Evolutionary conservation across 2,113 vertebrate genomes (phyloP).

Genomic region (Coracopsis vasa): DNA sequence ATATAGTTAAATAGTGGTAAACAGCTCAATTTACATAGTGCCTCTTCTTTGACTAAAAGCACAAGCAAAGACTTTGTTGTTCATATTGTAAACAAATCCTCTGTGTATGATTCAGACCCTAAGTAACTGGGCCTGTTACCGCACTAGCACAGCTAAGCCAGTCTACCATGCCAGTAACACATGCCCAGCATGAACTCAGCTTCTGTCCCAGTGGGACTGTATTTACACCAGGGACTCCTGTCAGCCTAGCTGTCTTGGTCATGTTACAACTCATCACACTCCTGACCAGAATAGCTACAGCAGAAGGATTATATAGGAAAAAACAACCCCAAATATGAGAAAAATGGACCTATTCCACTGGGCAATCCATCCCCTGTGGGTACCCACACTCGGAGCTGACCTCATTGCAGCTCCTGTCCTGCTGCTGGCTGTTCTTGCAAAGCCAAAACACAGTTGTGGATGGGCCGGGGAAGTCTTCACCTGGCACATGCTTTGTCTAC

Average conservation of each 20-base stretch:
- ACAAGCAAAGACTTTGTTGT: constrained; percentile 48
- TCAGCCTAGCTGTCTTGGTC: background rate
- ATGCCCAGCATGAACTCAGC: background rate
- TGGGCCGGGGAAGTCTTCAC: background rate
- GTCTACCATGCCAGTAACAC: background rate
- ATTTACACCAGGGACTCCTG: background rate
- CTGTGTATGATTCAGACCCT: constrained; percentile 15
- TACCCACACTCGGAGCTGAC: background rate
- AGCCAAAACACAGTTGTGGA: background rate
- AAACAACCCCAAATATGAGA: background rate
- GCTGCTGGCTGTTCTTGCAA: background rate
- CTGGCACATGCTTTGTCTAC: background rate
- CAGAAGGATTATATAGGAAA: background rate
- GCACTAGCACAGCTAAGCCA: background rate
- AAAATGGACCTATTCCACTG: background rate
- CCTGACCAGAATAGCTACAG: background rate
- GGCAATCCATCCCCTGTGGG: background rate
- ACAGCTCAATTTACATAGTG: constrained; percentile 4
- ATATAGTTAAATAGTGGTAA: constrained; percentile 44
- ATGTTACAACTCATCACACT: background rate
- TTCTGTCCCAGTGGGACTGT: background rate
- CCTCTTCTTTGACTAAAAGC: constrained; percentile 21
- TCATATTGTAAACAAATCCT: constrained; percentile 40
- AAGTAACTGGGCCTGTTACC: background rate
- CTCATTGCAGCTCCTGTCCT: background rate